These are phyloP conservation scores for Mareca strepera DNA, from an alignment of 2,797 vertebrate species.

Conservation along the genomic window DNA sequence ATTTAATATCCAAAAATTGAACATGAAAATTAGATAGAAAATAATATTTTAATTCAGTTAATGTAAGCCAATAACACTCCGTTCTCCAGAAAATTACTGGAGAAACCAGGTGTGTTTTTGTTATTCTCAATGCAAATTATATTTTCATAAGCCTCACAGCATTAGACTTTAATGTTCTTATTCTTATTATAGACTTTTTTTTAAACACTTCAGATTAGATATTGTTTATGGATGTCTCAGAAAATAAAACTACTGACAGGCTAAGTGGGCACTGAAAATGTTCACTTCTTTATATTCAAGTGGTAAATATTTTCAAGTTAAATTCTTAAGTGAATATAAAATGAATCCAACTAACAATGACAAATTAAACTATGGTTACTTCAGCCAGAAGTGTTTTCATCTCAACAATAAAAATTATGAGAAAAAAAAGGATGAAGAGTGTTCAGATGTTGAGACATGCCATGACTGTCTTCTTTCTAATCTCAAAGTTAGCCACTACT, in stretches of 20 bases:
- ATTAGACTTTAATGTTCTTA: neutral
- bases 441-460: neutral
- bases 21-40: neutral
- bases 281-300: neutral
- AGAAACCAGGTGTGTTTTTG: neutral
- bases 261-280: neutral
- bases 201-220: neutral
- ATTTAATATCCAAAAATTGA: neutral
- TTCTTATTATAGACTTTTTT: neutral
- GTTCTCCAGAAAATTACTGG: neutral
- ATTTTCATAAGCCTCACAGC: neutral
- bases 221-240: neutral
- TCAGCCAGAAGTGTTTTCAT: neutral
- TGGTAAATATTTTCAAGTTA: neutral
- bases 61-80: neutral
- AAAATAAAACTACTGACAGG: neutral
- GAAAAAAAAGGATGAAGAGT: neutral
- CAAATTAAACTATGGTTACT: neutral
- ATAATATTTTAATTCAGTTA: neutral
- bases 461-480: neutral
- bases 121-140: neutral
- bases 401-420: neutral
- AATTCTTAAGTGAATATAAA: neutral
- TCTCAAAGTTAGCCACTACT: neutral
- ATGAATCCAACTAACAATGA: neutral